Evolutionary conservation across 2,888 invertebrate genomes (phyloP).

Genomic region (Apamea crenata): DNA sequence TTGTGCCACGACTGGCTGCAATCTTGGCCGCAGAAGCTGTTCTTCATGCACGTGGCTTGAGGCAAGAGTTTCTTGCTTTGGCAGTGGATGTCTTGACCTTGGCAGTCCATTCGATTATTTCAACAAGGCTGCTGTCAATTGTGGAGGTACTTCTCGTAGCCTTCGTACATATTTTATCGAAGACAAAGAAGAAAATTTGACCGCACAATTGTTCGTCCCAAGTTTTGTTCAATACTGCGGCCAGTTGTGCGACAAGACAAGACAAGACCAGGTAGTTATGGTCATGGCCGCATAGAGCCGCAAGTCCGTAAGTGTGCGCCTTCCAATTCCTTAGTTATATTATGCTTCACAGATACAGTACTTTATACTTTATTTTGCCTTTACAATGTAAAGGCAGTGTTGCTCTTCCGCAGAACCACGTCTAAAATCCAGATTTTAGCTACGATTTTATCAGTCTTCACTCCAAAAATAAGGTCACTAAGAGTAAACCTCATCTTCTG

Average conservation of each 20-base stretch:
- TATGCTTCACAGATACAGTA: neutral
- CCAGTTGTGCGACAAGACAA: neutral
- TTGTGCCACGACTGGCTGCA: neutral
- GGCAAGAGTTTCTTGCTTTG: neutral
- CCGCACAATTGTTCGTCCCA: no score
- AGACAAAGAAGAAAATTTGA: neutral
- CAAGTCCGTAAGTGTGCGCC: no score
- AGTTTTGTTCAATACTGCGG: neutral
- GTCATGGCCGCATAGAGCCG: neutral
- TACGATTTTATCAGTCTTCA: neutral
- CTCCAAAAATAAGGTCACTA: conserved; percentile 4
- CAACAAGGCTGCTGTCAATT: no score
- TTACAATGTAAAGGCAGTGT: neutral
- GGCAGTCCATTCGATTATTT: neutral
- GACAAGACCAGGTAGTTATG: no score
- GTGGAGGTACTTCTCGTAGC: neutral
- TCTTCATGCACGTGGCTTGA: no score
- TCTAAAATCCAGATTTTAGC: neutral
- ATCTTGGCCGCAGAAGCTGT: neutral
- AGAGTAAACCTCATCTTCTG: conserved; percentile 9
- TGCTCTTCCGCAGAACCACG: neutral
- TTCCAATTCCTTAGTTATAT: neutral
- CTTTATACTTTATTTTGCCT: neutral
- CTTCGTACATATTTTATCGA: neutral
- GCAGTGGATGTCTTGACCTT: neutral